A percentile compares a stretch with the other conserved stretches of the same genome.
These are phyloP conservation scores for Momotus momota DNA, from an alignment of 2,797 vertebrate genomes.

Conservation along the genomic window DNA sequence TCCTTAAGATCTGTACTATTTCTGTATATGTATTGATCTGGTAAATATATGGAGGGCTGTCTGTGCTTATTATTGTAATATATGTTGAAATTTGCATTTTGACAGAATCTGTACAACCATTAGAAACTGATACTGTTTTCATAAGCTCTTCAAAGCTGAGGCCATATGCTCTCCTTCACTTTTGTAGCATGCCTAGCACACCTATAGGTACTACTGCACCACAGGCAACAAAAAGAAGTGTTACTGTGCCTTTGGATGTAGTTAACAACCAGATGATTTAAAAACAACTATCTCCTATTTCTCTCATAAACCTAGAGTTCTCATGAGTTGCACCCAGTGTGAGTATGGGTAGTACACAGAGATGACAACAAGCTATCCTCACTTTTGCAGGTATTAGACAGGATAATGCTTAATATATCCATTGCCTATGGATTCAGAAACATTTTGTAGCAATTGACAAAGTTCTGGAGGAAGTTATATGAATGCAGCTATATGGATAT, in stretches of 20 bases:
- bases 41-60: neutral
- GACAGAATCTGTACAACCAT: neutral
- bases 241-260: neutral
- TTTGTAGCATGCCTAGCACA: neutral
- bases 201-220: neutral
- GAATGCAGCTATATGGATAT: neutral
- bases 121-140: neutral
- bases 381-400: neutral
- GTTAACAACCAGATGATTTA: neutral
- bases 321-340: neutral
- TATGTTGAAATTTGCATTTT: neutral
- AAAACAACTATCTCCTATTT: neutral
- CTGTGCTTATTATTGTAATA: neutral
- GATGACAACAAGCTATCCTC: neutral
- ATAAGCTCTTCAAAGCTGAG: neutral
- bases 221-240: neutral
- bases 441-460: neutral
- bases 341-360: neutral
- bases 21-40: neutral
- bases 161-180: neutral
- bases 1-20: neutral
- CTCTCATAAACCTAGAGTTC: neutral
- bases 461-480: neutral
- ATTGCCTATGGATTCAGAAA: neutral
- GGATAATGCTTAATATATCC: neutral